Percentiles rank a stretch among this genome's conserved stretches.
Conservation (phyloP, 2,797 vertebrate genomes). For the Chaetodon trifasciatus region DNA sequence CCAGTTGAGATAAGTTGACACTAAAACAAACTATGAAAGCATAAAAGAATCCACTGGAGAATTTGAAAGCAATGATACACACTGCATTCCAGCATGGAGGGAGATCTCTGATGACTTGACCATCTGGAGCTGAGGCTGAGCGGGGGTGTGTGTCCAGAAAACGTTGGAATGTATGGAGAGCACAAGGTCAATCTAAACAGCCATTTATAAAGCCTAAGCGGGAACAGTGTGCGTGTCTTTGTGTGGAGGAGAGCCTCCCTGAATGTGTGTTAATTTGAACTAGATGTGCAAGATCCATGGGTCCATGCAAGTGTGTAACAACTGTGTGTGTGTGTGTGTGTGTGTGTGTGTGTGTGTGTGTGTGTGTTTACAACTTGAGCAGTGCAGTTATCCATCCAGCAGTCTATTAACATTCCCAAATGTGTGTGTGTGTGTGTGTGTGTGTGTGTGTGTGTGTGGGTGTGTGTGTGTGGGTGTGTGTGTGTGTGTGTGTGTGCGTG, state of each 20-base stretch:
- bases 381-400: not conserved
- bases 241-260: not conserved
- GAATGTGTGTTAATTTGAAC: not conserved
- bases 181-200: constrained; percentile 43
- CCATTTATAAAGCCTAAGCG: constrained; percentile 38
- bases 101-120: not conserved
- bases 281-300: not conserved
- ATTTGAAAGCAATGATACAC: not conserved
- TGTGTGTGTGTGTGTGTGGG: too few species aligned
- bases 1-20: not conserved
- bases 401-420: constrained; percentile 25
- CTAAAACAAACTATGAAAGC: not conserved
- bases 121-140: constrained; percentile 12
- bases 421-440: not conserved
- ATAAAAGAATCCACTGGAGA: not conserved
- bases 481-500: not conserved
- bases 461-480: not conserved
- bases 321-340: not conserved
- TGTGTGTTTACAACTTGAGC: constrained; percentile 1
- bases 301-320: not conserved
- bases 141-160: constrained; percentile 11
- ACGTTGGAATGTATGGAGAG: constrained; percentile 40
- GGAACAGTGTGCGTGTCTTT: constrained; percentile 14
- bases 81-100: not conserved
- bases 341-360: constrained; percentile 7